phyloP scores from a whole-genome alignment of 2,113 vertebrate genomes.

The Rynchops niger region DNA sequence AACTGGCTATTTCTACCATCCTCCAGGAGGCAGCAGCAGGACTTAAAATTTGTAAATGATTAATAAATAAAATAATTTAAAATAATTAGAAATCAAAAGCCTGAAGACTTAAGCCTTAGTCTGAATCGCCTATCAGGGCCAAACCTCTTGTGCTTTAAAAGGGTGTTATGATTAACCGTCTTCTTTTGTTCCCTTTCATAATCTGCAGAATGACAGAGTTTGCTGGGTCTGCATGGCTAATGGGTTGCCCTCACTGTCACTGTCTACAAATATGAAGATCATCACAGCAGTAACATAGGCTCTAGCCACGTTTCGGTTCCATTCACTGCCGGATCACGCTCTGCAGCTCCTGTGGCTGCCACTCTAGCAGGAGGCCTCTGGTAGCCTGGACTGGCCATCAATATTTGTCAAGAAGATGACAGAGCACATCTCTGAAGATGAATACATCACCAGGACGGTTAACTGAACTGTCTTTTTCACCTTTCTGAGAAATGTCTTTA shows the following conservation, averaged over 20 bases:
- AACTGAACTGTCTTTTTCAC: not conserved
- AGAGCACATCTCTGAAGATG: not conserved
- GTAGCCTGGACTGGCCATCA: not conserved
- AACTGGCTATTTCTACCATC: not conserved
- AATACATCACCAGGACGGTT: not conserved
- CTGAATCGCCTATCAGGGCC: not conserved
- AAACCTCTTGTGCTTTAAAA: not conserved
- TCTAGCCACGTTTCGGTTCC: not conserved
- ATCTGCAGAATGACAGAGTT: not conserved
- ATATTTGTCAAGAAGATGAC: not conserved
- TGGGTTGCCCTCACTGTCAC: not conserved
- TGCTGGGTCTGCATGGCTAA: not conserved
- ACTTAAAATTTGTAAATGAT: not conserved
- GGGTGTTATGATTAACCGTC: not conserved
- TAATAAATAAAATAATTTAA: not conserved
- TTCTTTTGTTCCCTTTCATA: not conserved
- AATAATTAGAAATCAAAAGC: not conserved
- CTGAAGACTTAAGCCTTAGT: not conserved
- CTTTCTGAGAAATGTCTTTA: not conserved
- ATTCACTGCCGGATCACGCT: not conserved
- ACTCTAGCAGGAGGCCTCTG: not conserved
- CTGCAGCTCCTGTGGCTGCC: not conserved
- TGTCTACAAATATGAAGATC: not conserved
- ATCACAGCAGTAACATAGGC: not conserved
- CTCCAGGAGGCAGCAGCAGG: conserved; percentile 22